Percentiles rank a stretch among this genome's conserved stretches.
Evolutionary conservation across 2,113 vertebrate species (phyloP).

Genomic region (Charadrius vociferus): DNA sequence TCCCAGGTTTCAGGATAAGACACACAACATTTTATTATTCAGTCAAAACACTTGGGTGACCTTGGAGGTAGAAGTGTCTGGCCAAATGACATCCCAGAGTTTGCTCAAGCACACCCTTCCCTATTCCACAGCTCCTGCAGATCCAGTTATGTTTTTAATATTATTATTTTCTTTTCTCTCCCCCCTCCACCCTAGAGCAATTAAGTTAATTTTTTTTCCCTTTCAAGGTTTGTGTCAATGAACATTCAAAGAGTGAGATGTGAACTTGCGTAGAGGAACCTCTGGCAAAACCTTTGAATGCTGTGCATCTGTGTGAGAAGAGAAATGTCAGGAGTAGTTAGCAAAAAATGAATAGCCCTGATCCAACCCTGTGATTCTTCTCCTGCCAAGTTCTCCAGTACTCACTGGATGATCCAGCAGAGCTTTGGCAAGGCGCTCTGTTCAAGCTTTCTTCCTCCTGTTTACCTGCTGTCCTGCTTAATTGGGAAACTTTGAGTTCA

Average conservation of each 20-base stretch:
- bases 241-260: neutral
- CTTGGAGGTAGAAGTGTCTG: slow-evolving; percentile 54
- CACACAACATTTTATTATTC: slow-evolving; percentile 40
- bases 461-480: slow-evolving; percentile 41
- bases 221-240: slow-evolving; percentile 24
- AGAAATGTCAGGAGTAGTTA: slow-evolving; percentile 48
- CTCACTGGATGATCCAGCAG: slow-evolving; percentile 48
- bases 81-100: slow-evolving; percentile 38
- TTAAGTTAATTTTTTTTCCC: neutral
- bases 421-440: slow-evolving; percentile 48
- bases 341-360: slow-evolving; percentile 25
- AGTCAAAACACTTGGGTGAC: slow-evolving; percentile 61
- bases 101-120: slow-evolving; percentile 33
- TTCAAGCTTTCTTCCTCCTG: slow-evolving; percentile 39
- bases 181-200: neutral
- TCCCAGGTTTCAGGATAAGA: slow-evolving; percentile 28
- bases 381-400: slow-evolving; percentile 54
- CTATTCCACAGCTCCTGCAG: neutral
- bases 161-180: slow-evolving; percentile 1
- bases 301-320: slow-evolving; percentile 24
- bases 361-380: slow-evolving; percentile 50
- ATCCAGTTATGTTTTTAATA: slow-evolving; percentile 28
- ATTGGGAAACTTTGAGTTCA: slow-evolving; percentile 49
- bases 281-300: slow-evolving; percentile 30
- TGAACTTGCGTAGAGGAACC: neutral